Base-by-base conservation (phyloP, 2,888 invertebrate genomes). In the Caenorhabditis virilis region DNA sequence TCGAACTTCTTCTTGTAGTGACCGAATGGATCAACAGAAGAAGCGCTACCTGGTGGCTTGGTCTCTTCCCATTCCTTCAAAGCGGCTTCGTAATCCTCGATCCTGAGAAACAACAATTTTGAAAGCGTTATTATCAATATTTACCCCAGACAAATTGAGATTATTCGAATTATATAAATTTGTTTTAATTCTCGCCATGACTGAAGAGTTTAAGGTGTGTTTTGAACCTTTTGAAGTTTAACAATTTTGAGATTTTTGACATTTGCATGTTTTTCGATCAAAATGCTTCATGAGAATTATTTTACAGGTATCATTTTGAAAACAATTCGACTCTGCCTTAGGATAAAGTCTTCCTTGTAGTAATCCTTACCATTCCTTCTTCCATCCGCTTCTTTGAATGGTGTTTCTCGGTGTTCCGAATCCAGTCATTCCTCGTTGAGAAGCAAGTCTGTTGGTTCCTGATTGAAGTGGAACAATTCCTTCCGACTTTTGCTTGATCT, bases 391-490 rank as follows among this genome's bases (percentile, higher is more conserved):
- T 38, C 61, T 68, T 38, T 63, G 63, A 33, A 72, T 68, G 39
- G 78, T 81, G 72, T 82, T 82, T 55, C 87, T 78, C 16, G 85
- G 84, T 36, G 86, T 85, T 30, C 87, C 87, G 78, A 87, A 87
- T 13, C 86, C 86, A 43, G 85, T 86, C 85, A 85, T 85, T 52
- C 85, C 85, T 18, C 84, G 77, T 77, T 87, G 87, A 30, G 85
- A 85, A 36, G 87, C 87, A 35, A 86, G 85, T 72, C 84, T 84
- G 80, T 87, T 86, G 49, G 85, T 85, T 47, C 87, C 87, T 54
- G 86, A 86, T 74, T 87, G 87, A 22, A 86, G 83, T 22, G 86
- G 79, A 35, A 83, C 80, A 45, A 83, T 74, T 46, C 78, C 81
- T 46, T 82, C 80, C 18, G 81, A 81, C 58, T 76, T 77, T 51